A percentile compares a stretch with the other conserved stretches of the same genome.
These are phyloP conservation scores for Tetheella fluctuosa DNA, from an alignment of 2,888 invertebrate genomes.

Conservation along the genomic window DNA sequence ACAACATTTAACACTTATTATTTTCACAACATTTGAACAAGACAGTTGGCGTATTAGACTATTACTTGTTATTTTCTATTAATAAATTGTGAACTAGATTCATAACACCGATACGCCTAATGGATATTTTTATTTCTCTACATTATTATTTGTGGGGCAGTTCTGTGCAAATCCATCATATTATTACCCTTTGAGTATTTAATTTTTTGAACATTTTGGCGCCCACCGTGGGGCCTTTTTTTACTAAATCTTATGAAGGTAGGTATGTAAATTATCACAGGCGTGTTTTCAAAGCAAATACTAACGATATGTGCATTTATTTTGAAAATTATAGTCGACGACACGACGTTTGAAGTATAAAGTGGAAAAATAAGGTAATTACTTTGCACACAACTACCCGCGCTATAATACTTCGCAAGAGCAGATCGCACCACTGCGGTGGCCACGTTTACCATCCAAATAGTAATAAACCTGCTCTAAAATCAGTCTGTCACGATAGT, in stretches of 20 bases:
- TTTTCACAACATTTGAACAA: constrained; percentile 78
- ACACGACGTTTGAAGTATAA: not conserved
- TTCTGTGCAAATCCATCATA: constrained; percentile 47
- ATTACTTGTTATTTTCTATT: constrained; percentile 36
- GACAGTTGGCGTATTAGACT: constrained; percentile 67
- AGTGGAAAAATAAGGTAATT: not conserved
- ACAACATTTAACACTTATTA: constrained; percentile 79
- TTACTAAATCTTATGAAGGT: constrained; percentile 9
- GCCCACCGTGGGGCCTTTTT: not conserved
- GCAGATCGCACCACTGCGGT: constrained; percentile 38
- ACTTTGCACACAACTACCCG: constrained; percentile 54
- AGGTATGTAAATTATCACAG: constrained; percentile 13
- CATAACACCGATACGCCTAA: constrained; percentile 80
- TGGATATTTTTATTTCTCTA: constrained; percentile 70
- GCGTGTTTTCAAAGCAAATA: constrained; percentile 9
- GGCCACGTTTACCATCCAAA: constrained; percentile 38
- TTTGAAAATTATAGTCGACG: not conserved
- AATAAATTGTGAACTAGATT: constrained; percentile 75
- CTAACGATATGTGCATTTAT: constrained; percentile 6
- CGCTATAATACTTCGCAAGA: constrained; percentile 65
- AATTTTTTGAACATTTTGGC: constrained; percentile 10
- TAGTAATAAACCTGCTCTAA: constrained; percentile 58
- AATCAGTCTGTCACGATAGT: constrained; percentile 70
- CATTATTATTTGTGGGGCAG: constrained; percentile 54
- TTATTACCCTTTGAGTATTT: constrained; percentile 4